phyloP scores from a whole-genome alignment of 2,113 vertebrate genomes.

The Girardinichthys multiradiatus region DNA sequence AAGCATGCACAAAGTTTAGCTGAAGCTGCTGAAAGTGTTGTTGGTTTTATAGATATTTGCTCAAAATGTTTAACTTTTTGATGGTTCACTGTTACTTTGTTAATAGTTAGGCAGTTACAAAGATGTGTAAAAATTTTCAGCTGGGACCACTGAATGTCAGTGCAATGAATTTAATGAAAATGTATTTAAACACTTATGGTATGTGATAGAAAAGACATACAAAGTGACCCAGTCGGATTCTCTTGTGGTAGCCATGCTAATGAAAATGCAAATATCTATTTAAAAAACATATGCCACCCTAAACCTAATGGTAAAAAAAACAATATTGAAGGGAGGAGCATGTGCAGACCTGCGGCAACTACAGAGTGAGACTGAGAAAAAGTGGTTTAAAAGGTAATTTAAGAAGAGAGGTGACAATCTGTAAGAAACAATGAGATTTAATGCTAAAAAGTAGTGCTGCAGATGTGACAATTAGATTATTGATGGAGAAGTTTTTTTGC shows the following conservation, averaged over 20 bases:
- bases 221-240: background rate
- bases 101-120: background rate
- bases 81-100: background rate
- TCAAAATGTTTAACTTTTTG: background rate
- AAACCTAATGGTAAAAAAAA: no score
- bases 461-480: no score
- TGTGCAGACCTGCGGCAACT: background rate
- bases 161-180: background rate
- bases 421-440: background rate
- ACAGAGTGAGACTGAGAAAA: background rate
- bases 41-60: background rate
- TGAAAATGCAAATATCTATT: conserved; percentile 1
- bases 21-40: background rate
- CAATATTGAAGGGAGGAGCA: background rate
- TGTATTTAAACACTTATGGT: background rate
- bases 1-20: no score
- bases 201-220: background rate
- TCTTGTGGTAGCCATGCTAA: background rate
- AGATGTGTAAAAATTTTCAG: background rate
- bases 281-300: no score
- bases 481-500: background rate
- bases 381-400: background rate
- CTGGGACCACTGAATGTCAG: background rate
- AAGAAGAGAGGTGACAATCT: background rate
- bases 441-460: background rate